Percentiles rank a stretch among this genome's conserved stretches.
These are phyloP conservation scores for Eumeta japonica DNA, from an alignment of 1,140 invertebrate species.

Conservation along the genomic window DNA sequence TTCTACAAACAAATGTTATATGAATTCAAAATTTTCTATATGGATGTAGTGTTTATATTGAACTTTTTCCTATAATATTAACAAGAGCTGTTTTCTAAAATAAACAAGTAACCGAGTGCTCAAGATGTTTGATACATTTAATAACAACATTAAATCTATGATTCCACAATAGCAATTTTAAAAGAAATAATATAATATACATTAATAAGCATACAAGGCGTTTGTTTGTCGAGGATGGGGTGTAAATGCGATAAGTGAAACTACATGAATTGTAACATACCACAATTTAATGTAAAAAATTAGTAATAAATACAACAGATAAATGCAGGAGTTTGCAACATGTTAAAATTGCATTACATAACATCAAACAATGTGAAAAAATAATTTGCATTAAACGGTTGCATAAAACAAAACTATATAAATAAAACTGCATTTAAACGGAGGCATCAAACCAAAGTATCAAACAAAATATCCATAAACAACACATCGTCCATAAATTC, in stretches of 20 bases:
- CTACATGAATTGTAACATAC: slow-evolving; percentile 59
- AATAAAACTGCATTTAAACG: slow-evolving; percentile 48
- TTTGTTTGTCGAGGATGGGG: no score
- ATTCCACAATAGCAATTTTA: no score
- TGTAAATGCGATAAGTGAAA: slow-evolving; percentile 49
- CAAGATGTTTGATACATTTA: no score
- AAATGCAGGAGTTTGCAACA: slow-evolving; percentile 60
- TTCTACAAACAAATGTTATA: no score
- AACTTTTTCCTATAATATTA: no score
- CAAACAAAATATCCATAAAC: slow-evolving; percentile 53
- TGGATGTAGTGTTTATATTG: no score
- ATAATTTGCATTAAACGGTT: slow-evolving; percentile 57
- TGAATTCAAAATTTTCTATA: no score
- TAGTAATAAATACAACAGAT: slow-evolving; percentile 62
- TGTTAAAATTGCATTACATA: slow-evolving; percentile 59
- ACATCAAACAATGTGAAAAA: slow-evolving; percentile 58
- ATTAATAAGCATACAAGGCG: no score
- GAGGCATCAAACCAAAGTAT: slow-evolving; percentile 56
- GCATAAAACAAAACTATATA: slow-evolving; percentile 57
- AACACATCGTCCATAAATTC: slow-evolving; percentile 52
- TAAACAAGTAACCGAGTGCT: no score
- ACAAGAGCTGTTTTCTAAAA: no score
- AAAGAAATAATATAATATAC: no score
- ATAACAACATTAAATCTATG: no score
- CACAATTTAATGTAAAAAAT: slow-evolving; percentile 63